These are phyloP conservation scores for Centroberyx gerrardi DNA, from an alignment of 2,797 vertebrate genomes.

Conservation along the genomic window DNA sequence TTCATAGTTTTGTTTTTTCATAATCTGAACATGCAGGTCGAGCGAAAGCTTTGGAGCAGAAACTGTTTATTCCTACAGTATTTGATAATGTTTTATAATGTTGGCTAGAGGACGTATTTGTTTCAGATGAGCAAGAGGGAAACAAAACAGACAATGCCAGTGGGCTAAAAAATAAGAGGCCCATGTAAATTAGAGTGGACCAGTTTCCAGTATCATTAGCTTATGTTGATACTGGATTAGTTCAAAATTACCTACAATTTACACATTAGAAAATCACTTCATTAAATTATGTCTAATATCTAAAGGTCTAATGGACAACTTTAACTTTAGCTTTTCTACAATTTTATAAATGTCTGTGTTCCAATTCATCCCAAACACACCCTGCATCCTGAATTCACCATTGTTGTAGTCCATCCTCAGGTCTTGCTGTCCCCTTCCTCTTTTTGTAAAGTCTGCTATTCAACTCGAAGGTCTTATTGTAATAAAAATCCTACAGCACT, in stretches of 20 bases:
- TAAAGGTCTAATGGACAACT: background rate
- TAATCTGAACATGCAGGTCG: too few species aligned
- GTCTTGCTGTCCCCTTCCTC: background rate
- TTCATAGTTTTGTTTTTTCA: too few species aligned
- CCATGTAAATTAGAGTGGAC: background rate
- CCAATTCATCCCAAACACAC: conserved; percentile 7
- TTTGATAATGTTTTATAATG: too few species aligned
- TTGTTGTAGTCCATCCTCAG: conserved; percentile 13
- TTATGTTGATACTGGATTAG: too few species aligned
- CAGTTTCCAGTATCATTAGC: too few species aligned
- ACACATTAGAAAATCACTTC: background rate
- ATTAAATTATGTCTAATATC: background rate
- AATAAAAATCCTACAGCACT: conserved; percentile 36
- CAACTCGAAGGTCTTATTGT: conserved; percentile 41
- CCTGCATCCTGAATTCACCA: conserved; percentile 21
- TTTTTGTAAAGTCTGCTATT: conserved; percentile 42
- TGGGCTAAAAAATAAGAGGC: background rate
- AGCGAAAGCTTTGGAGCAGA: too few species aligned
- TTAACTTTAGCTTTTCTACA: background rate
- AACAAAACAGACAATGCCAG: conserved; percentile 15
- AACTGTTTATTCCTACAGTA: too few species aligned
- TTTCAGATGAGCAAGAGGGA: background rate
- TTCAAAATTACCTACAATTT: too few species aligned
- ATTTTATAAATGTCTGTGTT: too few species aligned
- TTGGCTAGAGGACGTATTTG: too few species aligned